Base-by-base conservation (phyloP, 2,888 invertebrate genomes). In the Hedya salicella region DNA sequence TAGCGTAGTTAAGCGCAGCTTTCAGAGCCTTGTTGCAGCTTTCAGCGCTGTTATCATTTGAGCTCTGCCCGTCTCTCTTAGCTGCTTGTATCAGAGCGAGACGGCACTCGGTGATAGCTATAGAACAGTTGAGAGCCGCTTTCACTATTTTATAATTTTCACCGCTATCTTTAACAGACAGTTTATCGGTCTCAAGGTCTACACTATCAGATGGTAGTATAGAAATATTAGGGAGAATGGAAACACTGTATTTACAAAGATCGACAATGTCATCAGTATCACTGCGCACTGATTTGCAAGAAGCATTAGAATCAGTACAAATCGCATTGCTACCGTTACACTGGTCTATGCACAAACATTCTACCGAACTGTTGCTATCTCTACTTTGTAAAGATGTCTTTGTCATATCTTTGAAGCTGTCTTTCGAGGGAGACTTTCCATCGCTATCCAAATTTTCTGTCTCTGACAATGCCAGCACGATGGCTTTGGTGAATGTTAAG, bases 391-490 rank as follows among this genome's bases (percentile, higher is more conserved):
- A n/a, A 3, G 16, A 2, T 8, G 30, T 8, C 40, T 44, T 49
- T 6, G 42, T n/a, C 9, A 11, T 14, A 25, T 6, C 16, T 44
- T 11, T 8, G 11, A 30, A 14, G 9, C 8, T 11, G 5, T 44
- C 21, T 16, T 32, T 50, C 11, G 9, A 19, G n/a, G 19, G 8
- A 21, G 30, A 16, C 3, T 50, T 49, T 3, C 36, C 30, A 19
- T 16, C 36, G 13, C n/a, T 56, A 13, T 50, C 56, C 1, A 5
- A 36, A 8, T n/a, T 3, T 39, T 49, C 50, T 6, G 25, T 40
- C 49, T 39, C 50, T 52, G 40, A n/a, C 3, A 65, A n/a, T 16
- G 65, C 65, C 11, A 60, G 14, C 14, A 46, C 46, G 3, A 65
- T 52, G 2, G 59, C 53, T 2, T 19, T 40, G 6, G 8, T 46